These are phyloP conservation scores for Setophaga kirtlandii DNA, from an alignment of 2,113 vertebrate species.

Conservation along the genomic window DNA sequence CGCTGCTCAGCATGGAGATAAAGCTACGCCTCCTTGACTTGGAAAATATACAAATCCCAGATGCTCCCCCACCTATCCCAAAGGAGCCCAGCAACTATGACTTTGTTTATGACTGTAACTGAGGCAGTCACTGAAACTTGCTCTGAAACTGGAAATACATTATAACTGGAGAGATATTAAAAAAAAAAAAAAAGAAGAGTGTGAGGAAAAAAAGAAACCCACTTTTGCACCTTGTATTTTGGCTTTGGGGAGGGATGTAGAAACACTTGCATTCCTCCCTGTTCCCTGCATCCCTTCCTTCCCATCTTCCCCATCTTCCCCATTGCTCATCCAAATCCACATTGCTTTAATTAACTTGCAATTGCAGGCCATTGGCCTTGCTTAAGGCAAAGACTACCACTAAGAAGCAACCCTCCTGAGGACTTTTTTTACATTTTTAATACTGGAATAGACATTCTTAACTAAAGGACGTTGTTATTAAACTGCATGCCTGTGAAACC, in stretches of 20 bases:
- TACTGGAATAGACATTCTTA: constrained; percentile 53
- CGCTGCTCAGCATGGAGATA: constrained; percentile 98
- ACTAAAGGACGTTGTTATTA: not conserved
- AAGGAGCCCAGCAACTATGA: constrained; percentile 99
- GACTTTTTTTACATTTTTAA: constrained; percentile 64
- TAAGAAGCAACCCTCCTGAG: not conserved
- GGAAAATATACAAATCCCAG: constrained; percentile 98
- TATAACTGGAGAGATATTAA: constrained; percentile 54
- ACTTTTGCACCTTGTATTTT: constrained; percentile 52
- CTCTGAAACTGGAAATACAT: constrained; percentile 78
- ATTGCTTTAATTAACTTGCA: constrained; percentile 63
- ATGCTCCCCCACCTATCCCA: constrained; percentile 95
- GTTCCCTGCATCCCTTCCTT: not conserved
- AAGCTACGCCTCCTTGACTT: constrained; percentile 97
- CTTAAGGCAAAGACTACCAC: constrained; percentile 34
- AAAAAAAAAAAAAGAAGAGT: not conserved
- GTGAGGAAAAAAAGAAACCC: not conserved
- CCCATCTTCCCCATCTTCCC: constrained; percentile 13
- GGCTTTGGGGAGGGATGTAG: constrained; percentile 13
- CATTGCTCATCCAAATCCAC: constrained; percentile 42
- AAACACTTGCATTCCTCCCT: constrained; percentile 10
- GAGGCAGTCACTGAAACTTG: constrained; percentile 64
- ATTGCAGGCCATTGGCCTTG: not conserved
- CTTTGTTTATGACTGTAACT: constrained; percentile 99
- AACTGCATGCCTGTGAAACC: constrained; percentile 55